Percentiles rank a stretch among this genome's conserved stretches.
Evolutionary conservation across 2,888 invertebrate species (phyloP).

Genomic region (Galerucella pusilla): DNA sequence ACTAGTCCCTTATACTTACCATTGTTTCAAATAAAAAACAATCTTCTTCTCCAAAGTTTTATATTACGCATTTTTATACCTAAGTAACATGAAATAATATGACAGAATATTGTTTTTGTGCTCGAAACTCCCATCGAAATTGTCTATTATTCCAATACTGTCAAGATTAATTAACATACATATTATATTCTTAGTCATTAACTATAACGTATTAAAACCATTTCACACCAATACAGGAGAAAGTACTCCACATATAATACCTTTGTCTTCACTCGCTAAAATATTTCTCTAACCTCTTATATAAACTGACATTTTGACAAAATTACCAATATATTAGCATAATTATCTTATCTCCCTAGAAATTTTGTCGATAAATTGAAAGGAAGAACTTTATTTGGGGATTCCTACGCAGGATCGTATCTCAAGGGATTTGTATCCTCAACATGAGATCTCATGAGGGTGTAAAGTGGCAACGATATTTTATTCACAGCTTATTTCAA

Average conservation of each 20-base stretch:
- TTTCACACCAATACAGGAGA: neutral
- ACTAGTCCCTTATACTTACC: too few relatives aligned
- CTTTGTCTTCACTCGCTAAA: neutral
- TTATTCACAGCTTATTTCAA: constrained; percentile 15
- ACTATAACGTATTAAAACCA: neutral
- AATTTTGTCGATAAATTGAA: constrained; percentile 29
- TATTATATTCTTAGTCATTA: neutral
- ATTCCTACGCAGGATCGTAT: constrained; percentile 9
- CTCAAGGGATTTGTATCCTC: constrained; percentile 17
- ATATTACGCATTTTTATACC: too few relatives aligned
- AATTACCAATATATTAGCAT: constrained; percentile 38
- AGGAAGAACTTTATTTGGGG: constrained; percentile 15
- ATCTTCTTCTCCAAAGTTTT: too few relatives aligned
- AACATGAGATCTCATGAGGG: constrained; percentile 1
- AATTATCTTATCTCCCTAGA: constrained; percentile 32
- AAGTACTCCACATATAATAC: neutral
- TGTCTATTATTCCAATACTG: neutral
- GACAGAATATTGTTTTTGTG: too few relatives aligned
- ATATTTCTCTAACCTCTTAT: constrained; percentile 1
- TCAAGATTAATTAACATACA: neutral
- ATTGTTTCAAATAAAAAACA: too few relatives aligned
- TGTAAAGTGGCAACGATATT: neutral
- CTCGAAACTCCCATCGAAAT: neutral
- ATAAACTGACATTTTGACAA: constrained; percentile 19
- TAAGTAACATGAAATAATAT: too few relatives aligned